Evolutionary conservation across 2,113 vertebrate genomes (phyloP).

Genomic region (Natator depressus): DNA sequence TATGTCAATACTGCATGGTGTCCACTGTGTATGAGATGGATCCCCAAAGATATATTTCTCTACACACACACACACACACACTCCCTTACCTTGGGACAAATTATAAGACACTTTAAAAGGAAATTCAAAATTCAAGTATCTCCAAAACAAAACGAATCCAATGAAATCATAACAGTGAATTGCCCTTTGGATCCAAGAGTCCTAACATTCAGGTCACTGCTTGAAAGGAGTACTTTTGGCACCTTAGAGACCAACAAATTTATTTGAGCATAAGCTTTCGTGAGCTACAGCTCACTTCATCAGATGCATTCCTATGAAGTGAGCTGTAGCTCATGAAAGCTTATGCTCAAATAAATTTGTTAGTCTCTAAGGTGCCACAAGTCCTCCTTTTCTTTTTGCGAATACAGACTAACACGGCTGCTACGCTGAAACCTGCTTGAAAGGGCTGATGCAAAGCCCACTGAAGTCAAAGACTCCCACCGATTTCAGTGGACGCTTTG

Average conservation of each 20-base stretch:
- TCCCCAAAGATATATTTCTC: not conserved
- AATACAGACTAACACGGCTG: no score
- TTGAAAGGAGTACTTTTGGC: no score
- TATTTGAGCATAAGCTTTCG: no score
- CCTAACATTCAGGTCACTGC: not conserved
- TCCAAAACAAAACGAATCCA: not conserved
- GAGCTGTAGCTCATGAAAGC: no score
- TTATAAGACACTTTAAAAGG: not conserved
- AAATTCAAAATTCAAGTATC: not conserved
- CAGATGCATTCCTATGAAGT: no score
- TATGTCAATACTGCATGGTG: not conserved
- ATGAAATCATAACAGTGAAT: fast-evolving
- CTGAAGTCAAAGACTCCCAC: not conserved
- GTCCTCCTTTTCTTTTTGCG: no score
- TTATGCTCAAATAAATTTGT: no score
- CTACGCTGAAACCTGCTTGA: not conserved
- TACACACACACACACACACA: not conserved
- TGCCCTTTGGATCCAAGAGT: not conserved
- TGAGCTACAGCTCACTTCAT: no score
- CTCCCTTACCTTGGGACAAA: not conserved
- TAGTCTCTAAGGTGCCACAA: no score
- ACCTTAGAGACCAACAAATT: no score
- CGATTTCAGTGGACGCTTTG: not conserved
- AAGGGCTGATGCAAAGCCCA: not conserved
- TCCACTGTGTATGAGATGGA: not conserved